Evolutionary conservation across 1,140 invertebrate genomes (phyloP).

Genomic region (Metopolophium dirhodum): DNA sequence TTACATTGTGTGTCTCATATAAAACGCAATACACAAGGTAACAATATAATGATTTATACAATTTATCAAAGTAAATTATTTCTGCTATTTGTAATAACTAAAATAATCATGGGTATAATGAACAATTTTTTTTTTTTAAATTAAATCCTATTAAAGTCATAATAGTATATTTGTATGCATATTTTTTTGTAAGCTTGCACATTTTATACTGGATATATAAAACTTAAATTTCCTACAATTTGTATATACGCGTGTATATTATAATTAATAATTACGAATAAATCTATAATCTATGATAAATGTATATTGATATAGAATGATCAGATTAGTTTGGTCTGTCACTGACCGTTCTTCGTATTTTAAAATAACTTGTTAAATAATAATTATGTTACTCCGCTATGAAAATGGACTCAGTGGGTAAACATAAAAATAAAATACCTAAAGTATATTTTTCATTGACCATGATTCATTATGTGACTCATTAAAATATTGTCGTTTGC

Average conservation of each 20-base stretch:
- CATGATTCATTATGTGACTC: conserved; percentile 31
- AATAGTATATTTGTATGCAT: background rate
- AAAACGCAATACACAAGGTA: background rate
- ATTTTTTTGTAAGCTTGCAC: background rate
- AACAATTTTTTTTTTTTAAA: background rate
- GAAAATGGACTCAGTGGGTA: background rate
- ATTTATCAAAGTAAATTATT: background rate
- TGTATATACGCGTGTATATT: background rate
- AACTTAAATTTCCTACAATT: background rate
- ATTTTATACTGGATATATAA: background rate
- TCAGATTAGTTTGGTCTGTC: background rate
- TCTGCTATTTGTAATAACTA: background rate
- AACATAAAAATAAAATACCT: background rate
- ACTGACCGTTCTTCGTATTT: background rate
- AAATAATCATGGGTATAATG: background rate
- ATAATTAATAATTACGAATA: background rate
- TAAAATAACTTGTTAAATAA: background rate
- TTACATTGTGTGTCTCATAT: background rate
- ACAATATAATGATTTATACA: background rate
- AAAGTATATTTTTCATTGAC: background rate
- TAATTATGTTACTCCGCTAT: background rate
- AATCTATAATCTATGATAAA: too few relatives aligned
- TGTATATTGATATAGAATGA: background rate
- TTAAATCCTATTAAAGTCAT: background rate
- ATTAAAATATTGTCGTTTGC: background rate